A percentile compares a stretch with the other conserved stretches of the same genome.
These are phyloP conservation scores for Pontoporia blainvillei DNA, from an alignment of 2,113 vertebrate genomes.

Conservation along the genomic window DNA sequence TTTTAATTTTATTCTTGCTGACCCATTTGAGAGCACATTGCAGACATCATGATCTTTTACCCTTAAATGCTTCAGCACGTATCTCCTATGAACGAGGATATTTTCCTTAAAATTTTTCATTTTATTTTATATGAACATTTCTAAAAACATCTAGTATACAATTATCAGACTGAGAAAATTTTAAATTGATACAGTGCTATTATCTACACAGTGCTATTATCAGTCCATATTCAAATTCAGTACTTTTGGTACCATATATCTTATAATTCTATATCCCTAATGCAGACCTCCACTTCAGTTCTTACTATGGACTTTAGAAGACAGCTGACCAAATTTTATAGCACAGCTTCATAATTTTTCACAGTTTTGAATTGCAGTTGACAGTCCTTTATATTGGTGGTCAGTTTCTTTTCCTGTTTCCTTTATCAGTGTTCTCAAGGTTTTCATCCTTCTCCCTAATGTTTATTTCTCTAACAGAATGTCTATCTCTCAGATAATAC, in stretches of 20 bases:
- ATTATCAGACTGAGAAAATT: background rate
- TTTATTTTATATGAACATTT: background rate
- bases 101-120: background rate
- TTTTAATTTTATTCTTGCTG: background rate
- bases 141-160: background rate
- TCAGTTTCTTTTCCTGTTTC: background rate
- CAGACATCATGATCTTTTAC: background rate
- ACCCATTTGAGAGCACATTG: background rate
- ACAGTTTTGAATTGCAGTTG: background rate
- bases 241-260: background rate
- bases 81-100: background rate
- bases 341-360: background rate
- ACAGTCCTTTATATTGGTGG: background rate
- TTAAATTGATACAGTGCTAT: background rate
- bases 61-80: background rate
- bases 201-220: background rate
- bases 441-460: background rate
- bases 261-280: background rate
- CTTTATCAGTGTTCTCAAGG: background rate
- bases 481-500: background rate
- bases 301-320: background rate
- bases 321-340: background rate
- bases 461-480: background rate
- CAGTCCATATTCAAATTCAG: conserved; percentile 1
- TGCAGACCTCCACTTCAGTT: background rate